phyloP scores from a whole-genome alignment of 2,888 invertebrate species.

The Caenorhabditis virilis region DNA sequence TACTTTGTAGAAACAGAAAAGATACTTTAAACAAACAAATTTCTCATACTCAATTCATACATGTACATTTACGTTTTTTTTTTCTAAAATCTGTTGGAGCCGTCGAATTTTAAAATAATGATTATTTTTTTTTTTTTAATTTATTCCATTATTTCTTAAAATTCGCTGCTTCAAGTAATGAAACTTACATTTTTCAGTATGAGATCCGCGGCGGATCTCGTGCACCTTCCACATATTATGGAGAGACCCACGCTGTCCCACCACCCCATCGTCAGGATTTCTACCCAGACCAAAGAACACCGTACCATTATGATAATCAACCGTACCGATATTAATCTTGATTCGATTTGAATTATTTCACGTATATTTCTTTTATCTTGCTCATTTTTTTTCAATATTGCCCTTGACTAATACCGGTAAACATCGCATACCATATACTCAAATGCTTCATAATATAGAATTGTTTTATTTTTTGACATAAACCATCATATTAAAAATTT shows the following conservation, averaged over 20 bases:
- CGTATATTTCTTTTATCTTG: not conserved
- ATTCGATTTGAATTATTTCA: not conserved
- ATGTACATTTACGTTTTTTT: too few relatives aligned
- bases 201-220: conserved; percentile 32
- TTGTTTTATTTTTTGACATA: too few relatives aligned
- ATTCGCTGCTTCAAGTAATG: not conserved
- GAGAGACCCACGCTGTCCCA: conserved; percentile 32
- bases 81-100: too few relatives aligned
- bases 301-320: conserved; percentile 3
- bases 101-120: too few relatives aligned
- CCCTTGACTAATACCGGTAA: conserved; percentile 2
- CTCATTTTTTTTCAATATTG: conserved; percentile 4
- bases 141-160: too few relatives aligned
- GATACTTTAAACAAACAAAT: not conserved
- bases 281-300: conserved; percentile 12
- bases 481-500: too few relatives aligned
- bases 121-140: too few relatives aligned
- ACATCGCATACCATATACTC: too few relatives aligned
- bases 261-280: conserved; percentile 16
- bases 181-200: conserved; percentile 17
- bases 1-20: too few relatives aligned
- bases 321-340: not conserved
- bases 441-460: too few relatives aligned
- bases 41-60: too few relatives aligned
- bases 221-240: conserved; percentile 38